These are phyloP conservation scores for Erythrolamprus reginae DNA, from an alignment of 2,113 vertebrate genomes.

Conservation along the genomic window DNA sequence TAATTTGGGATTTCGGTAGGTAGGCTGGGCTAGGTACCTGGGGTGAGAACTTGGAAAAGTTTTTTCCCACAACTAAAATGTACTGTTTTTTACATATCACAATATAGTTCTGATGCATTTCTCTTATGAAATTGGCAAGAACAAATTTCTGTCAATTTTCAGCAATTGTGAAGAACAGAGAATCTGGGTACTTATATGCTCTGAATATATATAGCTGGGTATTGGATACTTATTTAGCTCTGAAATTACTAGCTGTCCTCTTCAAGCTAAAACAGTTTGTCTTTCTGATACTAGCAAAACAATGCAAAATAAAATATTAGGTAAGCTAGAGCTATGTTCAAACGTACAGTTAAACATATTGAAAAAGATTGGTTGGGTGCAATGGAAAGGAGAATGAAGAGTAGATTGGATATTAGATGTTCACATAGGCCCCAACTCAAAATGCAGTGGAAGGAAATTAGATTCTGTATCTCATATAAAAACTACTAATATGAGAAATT, in stretches of 20 bases:
- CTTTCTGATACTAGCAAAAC: neutral
- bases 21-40: neutral
- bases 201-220: no score
- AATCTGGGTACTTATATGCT: neutral
- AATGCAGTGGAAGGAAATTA: neutral
- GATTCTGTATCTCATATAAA: slow-evolving; percentile 3
- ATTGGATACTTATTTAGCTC: no score
- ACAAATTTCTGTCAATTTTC: neutral
- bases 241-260: neutral
- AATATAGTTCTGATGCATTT: neutral
- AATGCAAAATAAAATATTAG: neutral
- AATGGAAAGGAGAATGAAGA: no score
- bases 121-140: neutral
- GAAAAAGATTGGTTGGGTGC: neutral
- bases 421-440: neutral
- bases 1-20: no score
- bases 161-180: neutral
- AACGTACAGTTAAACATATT: neutral
- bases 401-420: neutral
- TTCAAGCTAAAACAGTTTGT: neutral
- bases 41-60: neutral
- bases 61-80: neutral
- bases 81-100: neutral
- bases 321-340: neutral
- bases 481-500: slow-evolving; percentile 2